Base-by-base conservation (phyloP, 2,888 invertebrate genomes). In the Ophioninae sp. region DNA sequence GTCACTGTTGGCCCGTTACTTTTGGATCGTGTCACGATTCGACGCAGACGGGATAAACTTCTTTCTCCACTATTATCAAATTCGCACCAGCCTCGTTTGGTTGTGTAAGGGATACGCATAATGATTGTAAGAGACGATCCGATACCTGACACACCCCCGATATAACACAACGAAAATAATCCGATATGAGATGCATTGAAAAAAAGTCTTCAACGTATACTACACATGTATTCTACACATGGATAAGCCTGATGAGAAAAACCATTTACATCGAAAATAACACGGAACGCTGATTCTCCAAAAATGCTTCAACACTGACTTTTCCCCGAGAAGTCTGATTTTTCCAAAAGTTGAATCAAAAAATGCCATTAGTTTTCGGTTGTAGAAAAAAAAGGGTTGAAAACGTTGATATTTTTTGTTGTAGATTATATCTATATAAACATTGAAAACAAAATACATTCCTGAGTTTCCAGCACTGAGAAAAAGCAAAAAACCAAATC, bases 101-200 rank as follows among this genome's bases (percentile, higher is more conserved):
- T 41, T 17, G 17, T 17, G 61, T 39, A 6, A 44, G 41, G 10
- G 41, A 39, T 61, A 61, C 41, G 2, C 22, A 22, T 39, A 61
- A 41, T 59, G 1, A 61, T 56, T 51, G 22, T 39, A 9, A 51
- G 6, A 9, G 51, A 37, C 44, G 39, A 56, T 68, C 56, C 65
- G 51, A 39, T 67, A 67, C 13, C 51, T 41, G 65, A 71, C 69
- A 65, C 80, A 75, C 56, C 58, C 71, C 22, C 77, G 44, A 17
- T 59, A 56, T 58, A 59, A 59, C 59, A 23, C 9, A 41, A 71
- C 23, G 20, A 20, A 68, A 61, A 76, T 20, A 77, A 67, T 56
- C 51, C 39, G 39, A 78, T 71, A 71, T 71, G 64, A 51, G 78
- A 69, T 67, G 20, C 63, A 37, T n/a, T 30, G 7, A 41, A 63